These are phyloP conservation scores for Molothrus aeneus DNA, from an alignment of 2,797 vertebrate species.

Conservation along the genomic window DNA sequence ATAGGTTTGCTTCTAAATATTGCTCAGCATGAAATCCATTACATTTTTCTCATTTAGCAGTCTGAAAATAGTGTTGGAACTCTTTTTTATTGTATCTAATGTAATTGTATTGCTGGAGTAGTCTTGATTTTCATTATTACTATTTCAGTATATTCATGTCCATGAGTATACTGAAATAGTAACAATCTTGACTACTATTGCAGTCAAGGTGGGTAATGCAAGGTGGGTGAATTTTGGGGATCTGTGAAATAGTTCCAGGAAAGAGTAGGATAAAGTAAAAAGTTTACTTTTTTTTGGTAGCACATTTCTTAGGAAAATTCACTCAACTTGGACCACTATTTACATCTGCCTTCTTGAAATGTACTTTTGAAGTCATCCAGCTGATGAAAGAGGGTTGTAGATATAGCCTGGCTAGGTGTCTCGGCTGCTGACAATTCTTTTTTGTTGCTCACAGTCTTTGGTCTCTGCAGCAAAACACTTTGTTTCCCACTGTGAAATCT, in stretches of 20 bases:
- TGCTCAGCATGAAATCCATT: neutral
- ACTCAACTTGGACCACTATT: neutral
- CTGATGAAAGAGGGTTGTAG: neutral
- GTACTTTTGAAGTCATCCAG: neutral
- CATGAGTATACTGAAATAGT: neutral
- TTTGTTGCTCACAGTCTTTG: neutral
- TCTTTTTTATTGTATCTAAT: neutral
- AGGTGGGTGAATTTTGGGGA: neutral
- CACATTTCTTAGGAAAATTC: neutral
- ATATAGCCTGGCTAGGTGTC: neutral
- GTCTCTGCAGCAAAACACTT: neutral
- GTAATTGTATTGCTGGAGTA: neutral
- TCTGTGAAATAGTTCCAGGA: neutral
- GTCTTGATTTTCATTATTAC: neutral
- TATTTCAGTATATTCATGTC: neutral
- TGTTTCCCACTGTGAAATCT: neutral
- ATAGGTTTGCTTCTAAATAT: neutral
- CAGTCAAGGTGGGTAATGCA: neutral
- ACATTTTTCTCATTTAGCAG: neutral
- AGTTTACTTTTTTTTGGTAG: neutral
- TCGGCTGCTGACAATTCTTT: neutral
- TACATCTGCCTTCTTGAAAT: neutral
- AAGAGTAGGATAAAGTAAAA: neutral
- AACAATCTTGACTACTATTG: neutral
- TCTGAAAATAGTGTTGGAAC: neutral